phyloP scores from a whole-genome alignment of 2,888 invertebrate genomes.

The Synergus umbraculus region DNA sequence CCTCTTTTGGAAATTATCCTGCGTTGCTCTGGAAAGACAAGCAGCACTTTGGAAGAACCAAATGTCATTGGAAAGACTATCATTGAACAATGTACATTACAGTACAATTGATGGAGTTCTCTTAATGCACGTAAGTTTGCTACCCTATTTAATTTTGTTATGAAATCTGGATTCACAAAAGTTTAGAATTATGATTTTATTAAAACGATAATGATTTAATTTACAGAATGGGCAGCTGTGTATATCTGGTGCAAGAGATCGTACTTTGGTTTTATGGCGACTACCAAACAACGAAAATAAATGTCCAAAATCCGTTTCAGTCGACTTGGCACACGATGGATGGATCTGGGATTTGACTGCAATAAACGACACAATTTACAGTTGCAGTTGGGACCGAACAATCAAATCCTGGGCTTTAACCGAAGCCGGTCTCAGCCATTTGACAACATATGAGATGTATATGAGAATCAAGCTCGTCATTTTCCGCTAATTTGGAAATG shows the following conservation, averaged over 20 bases:
- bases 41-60: conserved; percentile 79
- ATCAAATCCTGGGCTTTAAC: conserved; percentile 81
- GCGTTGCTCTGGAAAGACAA: conserved; percentile 82
- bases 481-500: conserved; percentile 38
- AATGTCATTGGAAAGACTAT: conserved; percentile 78
- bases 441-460: conserved; percentile 77
- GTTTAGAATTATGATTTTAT: too few relatives aligned
- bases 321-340: conserved; percentile 80
- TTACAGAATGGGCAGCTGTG: conserved; percentile 73
- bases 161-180: conserved; percentile 7
- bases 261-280: conserved; percentile 80
- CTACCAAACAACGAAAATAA: conserved; percentile 73
- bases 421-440: conserved; percentile 76
- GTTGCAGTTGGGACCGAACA: conserved; percentile 82
- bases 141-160: conserved; percentile 5
- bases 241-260: conserved; percentile 81
- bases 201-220: conserved; percentile 17
- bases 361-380: conserved; percentile 78
- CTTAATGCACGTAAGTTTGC: conserved; percentile 79
- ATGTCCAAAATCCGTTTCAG: conserved; percentile 51
- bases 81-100: conserved; percentile 79
- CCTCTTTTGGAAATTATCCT: conserved; percentile 80
- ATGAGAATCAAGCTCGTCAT: conserved; percentile 48
- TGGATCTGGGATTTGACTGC: conserved; percentile 83
- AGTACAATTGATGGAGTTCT: conserved; percentile 81